phyloP scores from a whole-genome alignment of 2,113 vertebrate genomes.

The Lophura nycthemera region DNA sequence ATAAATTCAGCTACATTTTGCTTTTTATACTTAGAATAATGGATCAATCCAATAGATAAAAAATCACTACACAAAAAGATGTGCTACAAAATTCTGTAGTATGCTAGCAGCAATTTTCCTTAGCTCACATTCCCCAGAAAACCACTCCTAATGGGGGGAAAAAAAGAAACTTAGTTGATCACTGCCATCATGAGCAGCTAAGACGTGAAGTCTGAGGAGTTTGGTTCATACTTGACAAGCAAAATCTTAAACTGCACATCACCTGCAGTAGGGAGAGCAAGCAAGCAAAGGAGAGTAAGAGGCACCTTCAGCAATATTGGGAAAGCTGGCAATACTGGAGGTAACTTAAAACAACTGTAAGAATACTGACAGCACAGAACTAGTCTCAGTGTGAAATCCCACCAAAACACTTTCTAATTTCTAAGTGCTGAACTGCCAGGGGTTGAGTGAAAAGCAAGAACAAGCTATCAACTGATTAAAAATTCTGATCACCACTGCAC shows the following conservation, averaged over 20 bases:
- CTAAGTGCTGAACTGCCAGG: neutral
- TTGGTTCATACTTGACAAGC: neutral
- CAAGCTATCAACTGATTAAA: constrained; percentile 3
- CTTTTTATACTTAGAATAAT: neutral
- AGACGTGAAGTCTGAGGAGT: neutral
- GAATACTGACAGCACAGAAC: neutral
- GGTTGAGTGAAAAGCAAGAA: neutral
- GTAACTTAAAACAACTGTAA: neutral
- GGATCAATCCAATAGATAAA: neutral
- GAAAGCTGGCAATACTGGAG: neutral
- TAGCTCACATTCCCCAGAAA: neutral
- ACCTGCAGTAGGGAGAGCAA: neutral
- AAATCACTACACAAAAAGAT: neutral
- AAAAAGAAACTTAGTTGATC: neutral
- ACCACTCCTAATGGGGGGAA: neutral
- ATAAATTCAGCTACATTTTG: neutral
- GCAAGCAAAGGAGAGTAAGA: neutral
- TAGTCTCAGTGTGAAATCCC: neutral
- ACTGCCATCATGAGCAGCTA: neutral
- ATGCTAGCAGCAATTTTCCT: neutral
- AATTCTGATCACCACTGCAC: neutral
- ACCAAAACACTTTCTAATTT: neutral
- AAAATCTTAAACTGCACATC: neutral
- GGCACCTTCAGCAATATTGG: neutral
- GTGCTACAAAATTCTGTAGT: neutral